Conservation (phyloP, 2,888 invertebrate species). For the Microplitis deprimator region DNA sequence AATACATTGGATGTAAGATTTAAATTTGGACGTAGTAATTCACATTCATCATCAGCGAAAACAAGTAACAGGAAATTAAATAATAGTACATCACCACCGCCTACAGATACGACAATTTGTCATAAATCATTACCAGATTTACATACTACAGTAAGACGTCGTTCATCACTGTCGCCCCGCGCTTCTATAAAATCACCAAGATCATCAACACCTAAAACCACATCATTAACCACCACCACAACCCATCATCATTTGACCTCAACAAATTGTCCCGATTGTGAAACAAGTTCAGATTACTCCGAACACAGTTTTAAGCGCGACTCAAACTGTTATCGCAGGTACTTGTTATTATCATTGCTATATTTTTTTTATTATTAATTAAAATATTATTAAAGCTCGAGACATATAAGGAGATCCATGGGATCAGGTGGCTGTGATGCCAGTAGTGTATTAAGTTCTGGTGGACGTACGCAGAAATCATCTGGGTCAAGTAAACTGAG, state of each 20-base stretch:
- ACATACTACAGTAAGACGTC: constrained; percentile 73
- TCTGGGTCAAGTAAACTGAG: constrained; percentile 70
- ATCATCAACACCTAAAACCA: constrained; percentile 35
- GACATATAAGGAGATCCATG: constrained; percentile 66
- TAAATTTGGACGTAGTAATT: constrained; percentile 68
- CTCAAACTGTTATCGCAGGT: constrained; percentile 67
- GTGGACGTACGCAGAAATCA: constrained; percentile 75
- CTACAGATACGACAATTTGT: constrained; percentile 69
- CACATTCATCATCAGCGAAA: constrained; percentile 66
- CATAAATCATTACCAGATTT: constrained; percentile 89
- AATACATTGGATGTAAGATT: constrained; percentile 61
- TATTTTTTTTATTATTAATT: constrained; percentile 9
- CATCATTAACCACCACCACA: neutral
- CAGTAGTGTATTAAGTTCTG: constrained; percentile 68
- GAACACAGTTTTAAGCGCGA: constrained; percentile 69
- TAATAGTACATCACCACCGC: constrained; percentile 53
- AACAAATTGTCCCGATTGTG: constrained; percentile 68
- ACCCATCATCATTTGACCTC: constrained; percentile 58
- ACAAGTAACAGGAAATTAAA: constrained; percentile 61
- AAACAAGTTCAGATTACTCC: constrained; percentile 69
- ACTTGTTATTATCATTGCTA: constrained; percentile 30
- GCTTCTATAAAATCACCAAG: constrained; percentile 65
- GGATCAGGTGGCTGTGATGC: constrained; percentile 68
- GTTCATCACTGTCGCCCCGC: constrained; percentile 67
- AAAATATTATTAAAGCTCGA: constrained; percentile 55